A percentile compares a stretch with the other conserved stretches of the same genome.
These are phyloP conservation scores for Lepidurus couesii DNA, from an alignment of 1,140 invertebrate genomes.

Conservation along the genomic window DNA sequence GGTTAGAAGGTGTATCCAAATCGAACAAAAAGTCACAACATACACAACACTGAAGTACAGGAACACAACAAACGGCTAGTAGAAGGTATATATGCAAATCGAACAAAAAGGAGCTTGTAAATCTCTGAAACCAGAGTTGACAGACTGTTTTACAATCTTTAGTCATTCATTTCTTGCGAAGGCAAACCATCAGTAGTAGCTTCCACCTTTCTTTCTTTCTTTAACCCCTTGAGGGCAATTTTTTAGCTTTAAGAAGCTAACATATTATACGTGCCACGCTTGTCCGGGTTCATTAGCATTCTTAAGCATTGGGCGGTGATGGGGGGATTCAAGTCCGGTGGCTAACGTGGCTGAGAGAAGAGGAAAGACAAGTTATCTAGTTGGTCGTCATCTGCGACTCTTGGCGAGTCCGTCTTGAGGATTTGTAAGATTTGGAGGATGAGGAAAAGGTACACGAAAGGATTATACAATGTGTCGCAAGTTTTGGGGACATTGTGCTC, in stretches of 20 bases:
- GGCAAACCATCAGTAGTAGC: neutral
- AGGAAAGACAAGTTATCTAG: no score
- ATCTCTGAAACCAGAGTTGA: neutral
- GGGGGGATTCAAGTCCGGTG: constrained; percentile 6
- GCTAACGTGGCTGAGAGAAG: neutral
- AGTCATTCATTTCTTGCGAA: neutral
- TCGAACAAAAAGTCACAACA: no score
- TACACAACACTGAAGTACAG: neutral
- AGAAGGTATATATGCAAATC: neutral
- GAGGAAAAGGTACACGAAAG: no score
- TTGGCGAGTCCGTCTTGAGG: no score
- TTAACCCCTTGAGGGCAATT: no score
- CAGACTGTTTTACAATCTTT: constrained; percentile 10
- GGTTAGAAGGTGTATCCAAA: no score
- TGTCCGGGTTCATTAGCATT: constrained; percentile 18
- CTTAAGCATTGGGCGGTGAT: neutral
- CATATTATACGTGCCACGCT: neutral
- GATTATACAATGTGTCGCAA: no score
- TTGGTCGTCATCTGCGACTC: no score
- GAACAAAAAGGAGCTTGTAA: neutral
- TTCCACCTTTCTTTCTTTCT: no score
- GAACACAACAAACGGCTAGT: neutral
- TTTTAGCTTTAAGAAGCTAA: neutral
- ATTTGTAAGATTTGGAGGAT: no score
- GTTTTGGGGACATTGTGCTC: no score